phyloP scores from a whole-genome alignment of 2,888 invertebrate genomes.

The Apamea sordens region DNA sequence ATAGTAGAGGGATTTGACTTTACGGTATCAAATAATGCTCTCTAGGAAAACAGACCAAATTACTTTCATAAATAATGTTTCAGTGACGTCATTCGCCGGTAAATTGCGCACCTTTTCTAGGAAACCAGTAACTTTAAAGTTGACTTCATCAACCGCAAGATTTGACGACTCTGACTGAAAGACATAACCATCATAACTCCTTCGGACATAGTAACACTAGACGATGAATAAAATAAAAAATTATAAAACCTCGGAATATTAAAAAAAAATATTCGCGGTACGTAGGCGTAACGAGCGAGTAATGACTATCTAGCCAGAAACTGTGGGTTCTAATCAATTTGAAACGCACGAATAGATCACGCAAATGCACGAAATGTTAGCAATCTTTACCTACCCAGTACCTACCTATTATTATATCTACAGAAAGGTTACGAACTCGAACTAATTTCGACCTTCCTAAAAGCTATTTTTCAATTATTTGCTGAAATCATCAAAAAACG shows the following conservation, averaged over 20 bases:
- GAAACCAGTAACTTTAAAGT: not conserved
- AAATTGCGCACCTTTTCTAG: not conserved
- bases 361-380: conserved; percentile 33
- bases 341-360: conserved; percentile 53
- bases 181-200: too few species aligned
- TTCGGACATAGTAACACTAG: not conserved
- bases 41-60: not conserved
- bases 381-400: conserved; percentile 34
- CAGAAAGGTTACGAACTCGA: conserved; percentile 37
- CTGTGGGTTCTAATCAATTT: conserved; percentile 56
- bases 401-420: conserved; percentile 26
- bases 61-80: not conserved
- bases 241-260: not conserved
- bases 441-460: conserved; percentile 19
- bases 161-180: not conserved
- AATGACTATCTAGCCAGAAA: conserved; percentile 49
- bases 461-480: not conserved
- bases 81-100: not conserved
- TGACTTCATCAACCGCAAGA: not conserved
- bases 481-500: not conserved
- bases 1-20: not conserved
- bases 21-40: not conserved
- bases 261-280: not conserved
- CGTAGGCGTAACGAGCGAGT: conserved; percentile 26
- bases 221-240: not conserved